Evolutionary conservation across 2,888 invertebrate genomes (phyloP), one percentile per base, ranked within the genome.

Genomic region (Parnassius mnemosyne): DNA sequence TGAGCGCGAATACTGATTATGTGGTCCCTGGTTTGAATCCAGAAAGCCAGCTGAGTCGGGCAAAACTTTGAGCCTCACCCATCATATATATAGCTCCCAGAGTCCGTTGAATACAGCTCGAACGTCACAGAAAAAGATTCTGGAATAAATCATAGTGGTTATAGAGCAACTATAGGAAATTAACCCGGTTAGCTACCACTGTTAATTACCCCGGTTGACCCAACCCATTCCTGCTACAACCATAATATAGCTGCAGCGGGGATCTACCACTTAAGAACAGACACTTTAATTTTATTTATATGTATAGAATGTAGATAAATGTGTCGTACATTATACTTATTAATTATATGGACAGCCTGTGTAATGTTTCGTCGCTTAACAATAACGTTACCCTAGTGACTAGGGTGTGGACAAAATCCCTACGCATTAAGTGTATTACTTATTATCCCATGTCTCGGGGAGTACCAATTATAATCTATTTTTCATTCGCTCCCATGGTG

Each of bases 391-490:
- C 50, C 42, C 43, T 25, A 20, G 43, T 9, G 43, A 52, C 13
- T 53, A 41, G 62, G 50, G 58, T 54, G 57, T 16, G 53, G 49
- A 46, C 50, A 41, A 46, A 59, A 59, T 59, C 53, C 62, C 50
- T 10, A 13, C 44, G 54, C 53, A 54, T 58, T 58, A 43, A 62
- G 11, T n/a, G 11, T 50, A 58, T 54, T 58, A 58, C 62, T 54
- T 54, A 62, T 62, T 47, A 57, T 53, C 53, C 34, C 50, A 42
- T 44, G 55, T 44, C 34, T 25, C 53, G 25, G 34, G 52, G 16
- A 1, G 46, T 47, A 13, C 9, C 43, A 53, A 61, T 53, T 62
- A 62, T 62, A 62, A 53, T 62, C 49, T 47, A 49, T 53, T 57
- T 52, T 49, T 49, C 42, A 10, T 55, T 53, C 50, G 53, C 53